Conservation (phyloP, 1,140 invertebrate genomes). For the Eupeodes corollae region DNA sequence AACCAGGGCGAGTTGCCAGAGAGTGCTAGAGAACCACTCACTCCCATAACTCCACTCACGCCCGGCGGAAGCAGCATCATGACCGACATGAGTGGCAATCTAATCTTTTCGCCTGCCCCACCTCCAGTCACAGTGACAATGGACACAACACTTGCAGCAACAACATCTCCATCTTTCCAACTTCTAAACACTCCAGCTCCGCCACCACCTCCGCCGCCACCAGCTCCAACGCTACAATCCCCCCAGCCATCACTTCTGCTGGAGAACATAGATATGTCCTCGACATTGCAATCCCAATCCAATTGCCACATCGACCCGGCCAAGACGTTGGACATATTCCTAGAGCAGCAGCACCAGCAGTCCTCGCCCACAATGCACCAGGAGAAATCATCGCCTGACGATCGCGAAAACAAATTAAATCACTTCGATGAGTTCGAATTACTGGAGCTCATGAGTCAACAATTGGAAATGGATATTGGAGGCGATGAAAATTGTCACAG, state of each 20-base stretch:
- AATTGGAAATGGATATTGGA: constrained; percentile 36
- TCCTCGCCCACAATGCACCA: constrained; percentile 12
- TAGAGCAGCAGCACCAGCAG: constrained; percentile 31
- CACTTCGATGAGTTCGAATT: constrained; percentile 35
- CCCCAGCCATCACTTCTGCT: constrained; percentile 13
- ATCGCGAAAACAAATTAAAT: constrained; percentile 26
- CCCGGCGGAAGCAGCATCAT: constrained; percentile 14
- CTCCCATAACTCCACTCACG: constrained; percentile 39
- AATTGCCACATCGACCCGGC: constrained; percentile 16
- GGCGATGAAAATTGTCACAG: constrained; percentile 25
- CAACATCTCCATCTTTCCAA: constrained; percentile 5
- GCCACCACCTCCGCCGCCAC: background rate
- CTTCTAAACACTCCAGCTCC: constrained; percentile 2
- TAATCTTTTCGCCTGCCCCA: constrained; percentile 15
- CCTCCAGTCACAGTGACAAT: constrained; percentile 10
- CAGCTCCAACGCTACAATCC: background rate
- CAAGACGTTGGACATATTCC: constrained; percentile 30
- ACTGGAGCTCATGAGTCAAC: constrained; percentile 34
- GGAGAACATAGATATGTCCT: constrained; percentile 32
- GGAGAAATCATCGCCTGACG: constrained; percentile 3
- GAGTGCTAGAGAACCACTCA: constrained; percentile 66
- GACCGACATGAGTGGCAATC: constrained; percentile 10
- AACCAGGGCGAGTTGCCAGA: constrained; percentile 85
- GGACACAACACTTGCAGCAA: constrained; percentile 14
- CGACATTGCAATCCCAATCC: constrained; percentile 24